A percentile compares a stretch with the other conserved stretches of the same genome.
Evolutionary conservation across 2,113 vertebrate species (phyloP).

Genomic region (Syngnathoides biaculeatus): DNA sequence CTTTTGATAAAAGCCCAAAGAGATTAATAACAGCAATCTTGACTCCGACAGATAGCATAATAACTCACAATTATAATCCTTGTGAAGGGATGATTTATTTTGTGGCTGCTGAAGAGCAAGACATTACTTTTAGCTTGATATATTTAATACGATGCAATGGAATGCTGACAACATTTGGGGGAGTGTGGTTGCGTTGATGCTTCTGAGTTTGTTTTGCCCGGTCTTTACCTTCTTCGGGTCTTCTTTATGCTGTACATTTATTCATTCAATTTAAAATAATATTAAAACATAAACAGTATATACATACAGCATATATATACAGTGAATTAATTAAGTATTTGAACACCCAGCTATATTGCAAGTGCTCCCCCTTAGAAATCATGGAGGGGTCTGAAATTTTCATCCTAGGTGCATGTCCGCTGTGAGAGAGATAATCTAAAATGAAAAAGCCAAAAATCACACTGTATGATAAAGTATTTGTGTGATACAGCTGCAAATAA

Average conservation of each 20-base stretch:
- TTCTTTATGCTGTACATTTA: not conserved
- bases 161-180: not conserved
- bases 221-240: not conserved
- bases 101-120: not conserved
- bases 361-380: too few species aligned
- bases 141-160: not conserved
- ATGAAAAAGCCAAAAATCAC: too few species aligned
- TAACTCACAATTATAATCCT: conserved; percentile 6
- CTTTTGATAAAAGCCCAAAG: conserved; percentile 3
- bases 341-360: too few species aligned
- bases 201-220: not conserved
- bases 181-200: not conserved
- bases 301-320: too few species aligned
- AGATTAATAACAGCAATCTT: conserved; percentile 2
- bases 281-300: too few species aligned
- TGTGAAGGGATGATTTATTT: not conserved
- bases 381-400: too few species aligned
- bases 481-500: too few species aligned
- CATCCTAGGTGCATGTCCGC: too few species aligned
- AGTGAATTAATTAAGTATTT: too few species aligned
- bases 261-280: too few species aligned
- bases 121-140: not conserved
- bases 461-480: too few species aligned
- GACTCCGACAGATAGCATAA: conserved; percentile 5
- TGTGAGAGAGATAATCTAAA: too few species aligned